phyloP scores from a whole-genome alignment of 2,888 invertebrate species.

The Ctenicera cuprea region DNA sequence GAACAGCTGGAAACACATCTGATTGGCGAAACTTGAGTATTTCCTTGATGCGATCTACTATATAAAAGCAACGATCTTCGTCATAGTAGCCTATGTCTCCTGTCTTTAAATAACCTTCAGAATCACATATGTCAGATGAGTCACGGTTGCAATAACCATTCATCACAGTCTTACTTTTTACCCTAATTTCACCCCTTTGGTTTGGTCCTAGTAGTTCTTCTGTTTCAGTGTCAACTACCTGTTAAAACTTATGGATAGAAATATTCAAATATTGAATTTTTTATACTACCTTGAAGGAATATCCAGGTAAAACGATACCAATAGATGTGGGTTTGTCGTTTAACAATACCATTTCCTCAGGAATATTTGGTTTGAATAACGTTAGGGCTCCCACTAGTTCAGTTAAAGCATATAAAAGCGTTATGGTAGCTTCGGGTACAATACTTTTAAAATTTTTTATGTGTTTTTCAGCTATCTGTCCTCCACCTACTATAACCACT shows the following conservation, averaged over 20 bases:
- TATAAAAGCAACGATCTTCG: slow-evolving; percentile 72
- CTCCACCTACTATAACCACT: slow-evolving; percentile 50
- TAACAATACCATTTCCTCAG: slow-evolving; percentile 13
- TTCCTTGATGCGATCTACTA: slow-evolving; percentile 73
- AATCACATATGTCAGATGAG: slow-evolving; percentile 71
- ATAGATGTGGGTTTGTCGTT: neutral
- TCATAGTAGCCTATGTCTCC: slow-evolving; percentile 76
- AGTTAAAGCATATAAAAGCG: slow-evolving; percentile 24
- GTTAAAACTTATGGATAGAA: no score
- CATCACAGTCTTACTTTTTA: slow-evolving; percentile 69
- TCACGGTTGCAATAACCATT: slow-evolving; percentile 74
- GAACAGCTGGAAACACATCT: slow-evolving; percentile 70
- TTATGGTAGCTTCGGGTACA: slow-evolving; percentile 63
- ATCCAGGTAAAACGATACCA: neutral
- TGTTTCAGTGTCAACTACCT: slow-evolving; percentile 70
- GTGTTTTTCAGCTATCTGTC: slow-evolving; percentile 44
- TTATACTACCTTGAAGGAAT: slow-evolving; percentile 21
- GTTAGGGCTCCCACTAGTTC: neutral
- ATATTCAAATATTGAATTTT: no score
- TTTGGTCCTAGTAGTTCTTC: slow-evolving; percentile 70
- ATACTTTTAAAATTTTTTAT: slow-evolving; percentile 50
- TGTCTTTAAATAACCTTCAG: slow-evolving; percentile 73
- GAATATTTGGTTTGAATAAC: neutral
- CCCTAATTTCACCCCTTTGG: slow-evolving; percentile 74
- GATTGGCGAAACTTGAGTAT: slow-evolving; percentile 73